phyloP scores from a whole-genome alignment of 2,888 invertebrate genomes.

The Cephalotes varians region DNA sequence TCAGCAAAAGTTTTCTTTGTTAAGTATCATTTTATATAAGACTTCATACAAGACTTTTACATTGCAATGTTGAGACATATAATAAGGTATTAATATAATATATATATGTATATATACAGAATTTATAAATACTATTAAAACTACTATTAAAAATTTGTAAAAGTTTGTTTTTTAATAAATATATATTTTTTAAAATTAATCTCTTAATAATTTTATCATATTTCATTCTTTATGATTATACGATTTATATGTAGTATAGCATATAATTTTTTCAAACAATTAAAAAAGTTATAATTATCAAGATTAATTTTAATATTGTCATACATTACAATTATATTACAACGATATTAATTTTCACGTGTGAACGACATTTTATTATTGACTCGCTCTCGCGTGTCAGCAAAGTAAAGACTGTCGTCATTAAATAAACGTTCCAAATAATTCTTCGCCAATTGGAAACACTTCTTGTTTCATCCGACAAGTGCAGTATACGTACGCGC shows the following conservation, averaged over 20 bases:
- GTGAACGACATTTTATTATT: not conserved
- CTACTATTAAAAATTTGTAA: too few relatives aligned
- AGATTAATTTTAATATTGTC: not conserved
- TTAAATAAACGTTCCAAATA: conserved; percentile 59
- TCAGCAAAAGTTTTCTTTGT: not conserved
- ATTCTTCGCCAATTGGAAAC: conserved; percentile 34
- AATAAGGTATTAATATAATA: not conserved
- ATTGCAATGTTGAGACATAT: not conserved
- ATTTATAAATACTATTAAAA: not conserved
- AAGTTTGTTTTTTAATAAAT: not conserved
- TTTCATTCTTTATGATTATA: not conserved
- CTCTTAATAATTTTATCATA: not conserved
- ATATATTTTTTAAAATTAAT: not conserved
- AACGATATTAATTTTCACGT: not conserved
- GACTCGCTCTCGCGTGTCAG: not conserved
- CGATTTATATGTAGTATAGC: not conserved
- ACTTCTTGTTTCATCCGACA: conserved; percentile 18
- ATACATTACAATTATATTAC: not conserved
- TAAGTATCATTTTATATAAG: not conserved
- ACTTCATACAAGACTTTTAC: not conserved
- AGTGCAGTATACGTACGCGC: conserved; percentile 52
- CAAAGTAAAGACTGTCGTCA: conserved; percentile 41
- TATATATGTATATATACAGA: not conserved
- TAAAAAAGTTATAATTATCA: conserved; percentile 40
- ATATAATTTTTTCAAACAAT: conserved; percentile 25